Evolutionary conservation across 2,888 invertebrate species (phyloP).

Genomic region (Lordiphosa fenestrarum): DNA sequence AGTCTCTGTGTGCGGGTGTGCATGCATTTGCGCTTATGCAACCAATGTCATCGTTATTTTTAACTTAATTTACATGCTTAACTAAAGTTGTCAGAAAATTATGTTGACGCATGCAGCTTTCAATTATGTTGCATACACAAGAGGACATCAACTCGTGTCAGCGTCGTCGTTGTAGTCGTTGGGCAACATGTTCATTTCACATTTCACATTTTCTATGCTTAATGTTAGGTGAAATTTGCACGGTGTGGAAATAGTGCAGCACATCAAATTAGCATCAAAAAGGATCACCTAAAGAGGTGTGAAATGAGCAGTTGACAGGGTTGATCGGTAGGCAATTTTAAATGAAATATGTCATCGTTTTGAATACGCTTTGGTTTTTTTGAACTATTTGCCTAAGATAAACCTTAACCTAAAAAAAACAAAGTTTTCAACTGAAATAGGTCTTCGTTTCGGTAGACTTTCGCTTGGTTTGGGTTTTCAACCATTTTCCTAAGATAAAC

Average conservation of each 20-base stretch:
- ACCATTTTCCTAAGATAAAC: too few relatives aligned
- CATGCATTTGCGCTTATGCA: constrained; percentile 64
- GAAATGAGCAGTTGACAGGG: too few relatives aligned
- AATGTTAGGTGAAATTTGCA: too few relatives aligned
- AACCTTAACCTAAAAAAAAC: too few relatives aligned
- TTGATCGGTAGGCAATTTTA: too few relatives aligned
- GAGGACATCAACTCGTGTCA: constrained; percentile 16
- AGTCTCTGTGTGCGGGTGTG: constrained; percentile 14
- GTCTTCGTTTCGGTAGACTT: too few relatives aligned
- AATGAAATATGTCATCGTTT: too few relatives aligned
- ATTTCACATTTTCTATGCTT: too few relatives aligned
- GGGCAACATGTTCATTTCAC: constrained; percentile 25
- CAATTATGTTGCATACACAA: constrained; percentile 63
- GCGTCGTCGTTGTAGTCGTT: neutral
- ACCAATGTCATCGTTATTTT: constrained; percentile 75
- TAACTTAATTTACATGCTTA: constrained; percentile 75
- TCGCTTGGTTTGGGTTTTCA: too few relatives aligned
- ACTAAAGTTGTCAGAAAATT: constrained; percentile 75
- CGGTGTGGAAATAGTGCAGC: constrained; percentile 35
- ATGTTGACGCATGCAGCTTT: constrained; percentile 74
- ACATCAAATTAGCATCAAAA: constrained; percentile 65
- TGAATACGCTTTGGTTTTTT: too few relatives aligned
- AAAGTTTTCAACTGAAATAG: too few relatives aligned
- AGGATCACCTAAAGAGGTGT: neutral
- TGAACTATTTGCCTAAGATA: too few relatives aligned